Percentiles rank a stretch among this genome's conserved stretches.
These are phyloP conservation scores for Denticeps clupeoides DNA, from an alignment of 2,797 vertebrate genomes.

Conservation along the genomic window DNA sequence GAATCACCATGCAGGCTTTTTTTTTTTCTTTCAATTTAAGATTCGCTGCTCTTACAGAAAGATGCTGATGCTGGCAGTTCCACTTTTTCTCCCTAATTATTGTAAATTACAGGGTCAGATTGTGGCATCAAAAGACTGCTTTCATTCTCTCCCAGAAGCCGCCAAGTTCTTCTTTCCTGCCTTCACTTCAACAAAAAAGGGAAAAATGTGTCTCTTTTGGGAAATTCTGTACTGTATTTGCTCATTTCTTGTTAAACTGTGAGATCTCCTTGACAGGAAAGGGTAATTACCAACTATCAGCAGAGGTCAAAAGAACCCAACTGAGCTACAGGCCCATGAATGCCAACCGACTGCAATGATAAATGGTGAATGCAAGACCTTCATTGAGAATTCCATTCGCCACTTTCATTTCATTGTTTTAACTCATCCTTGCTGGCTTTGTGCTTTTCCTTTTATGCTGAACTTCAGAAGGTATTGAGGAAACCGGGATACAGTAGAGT, in stretches of 20 bases:
- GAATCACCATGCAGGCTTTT: too few relatives aligned
- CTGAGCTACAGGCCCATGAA: too few relatives aligned
- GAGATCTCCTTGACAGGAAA: too few relatives aligned
- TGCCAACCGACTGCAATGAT: too few relatives aligned
- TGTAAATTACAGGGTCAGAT: slow-evolving; percentile 40
- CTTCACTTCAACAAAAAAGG: slow-evolving; percentile 8
- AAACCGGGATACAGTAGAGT: slow-evolving; percentile 5
- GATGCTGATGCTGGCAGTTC: slow-evolving; percentile 38
- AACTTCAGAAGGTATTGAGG: neutral
- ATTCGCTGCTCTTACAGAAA: slow-evolving; percentile 28
- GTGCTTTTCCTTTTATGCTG: too few relatives aligned
- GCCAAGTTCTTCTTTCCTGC: slow-evolving; percentile 22
- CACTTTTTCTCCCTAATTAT: slow-evolving; percentile 40
- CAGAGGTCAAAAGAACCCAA: too few relatives aligned
- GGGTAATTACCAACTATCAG: too few relatives aligned
- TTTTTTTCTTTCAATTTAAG: too few relatives aligned
- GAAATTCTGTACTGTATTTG: slow-evolving; percentile 14
- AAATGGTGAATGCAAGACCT: too few relatives aligned
- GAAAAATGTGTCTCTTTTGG: slow-evolving; percentile 24
- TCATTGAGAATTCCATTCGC: too few relatives aligned
- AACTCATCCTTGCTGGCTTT: too few relatives aligned
- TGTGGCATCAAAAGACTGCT: slow-evolving; percentile 33
- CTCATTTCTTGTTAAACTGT: slow-evolving; percentile 4
- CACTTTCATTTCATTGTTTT: too few relatives aligned
- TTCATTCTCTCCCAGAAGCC: slow-evolving; percentile 31